Evolutionary conservation across 2,888 invertebrate species (phyloP).

Genomic region (Chymomyza procnemis): DNA sequence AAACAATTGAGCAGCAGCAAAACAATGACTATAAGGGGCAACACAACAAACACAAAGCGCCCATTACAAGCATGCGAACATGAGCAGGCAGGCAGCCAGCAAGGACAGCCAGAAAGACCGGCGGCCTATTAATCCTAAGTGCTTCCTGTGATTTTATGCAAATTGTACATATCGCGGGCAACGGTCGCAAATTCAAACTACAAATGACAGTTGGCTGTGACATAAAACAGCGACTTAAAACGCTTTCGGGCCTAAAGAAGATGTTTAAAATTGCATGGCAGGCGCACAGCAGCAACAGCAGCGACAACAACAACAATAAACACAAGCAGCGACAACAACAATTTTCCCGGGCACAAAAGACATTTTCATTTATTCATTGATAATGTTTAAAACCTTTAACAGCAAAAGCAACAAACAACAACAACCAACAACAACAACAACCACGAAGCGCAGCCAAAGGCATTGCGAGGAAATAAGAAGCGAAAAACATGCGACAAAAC

Average conservation of each 20-base stretch:
- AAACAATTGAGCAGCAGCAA: too few species aligned
- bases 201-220: slow-evolving; percentile 76
- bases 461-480: slow-evolving; percentile 31
- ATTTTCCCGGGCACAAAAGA: slow-evolving; percentile 66
- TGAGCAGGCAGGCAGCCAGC: background rate
- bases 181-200: slow-evolving; percentile 56
- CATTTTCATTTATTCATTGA: slow-evolving; percentile 76
- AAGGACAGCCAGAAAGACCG: too few species aligned
- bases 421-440: slow-evolving; percentile 25
- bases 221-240: slow-evolving; percentile 72
- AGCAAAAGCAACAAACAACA: slow-evolving; percentile 30
- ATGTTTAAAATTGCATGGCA: slow-evolving; percentile 71
- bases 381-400: slow-evolving; percentile 56
- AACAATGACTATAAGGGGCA: background rate
- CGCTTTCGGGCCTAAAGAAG: slow-evolving; percentile 64
- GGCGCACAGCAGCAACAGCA: slow-evolving; percentile 31
- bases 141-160: slow-evolving; percentile 73
- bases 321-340: slow-evolving; percentile 45
- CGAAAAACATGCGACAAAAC: slow-evolving; percentile 75
- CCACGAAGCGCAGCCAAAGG: slow-evolving; percentile 45
- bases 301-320: slow-evolving; percentile 21
- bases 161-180: slow-evolving; percentile 61
- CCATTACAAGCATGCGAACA: background rate
- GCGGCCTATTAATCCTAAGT: slow-evolving; percentile 69
- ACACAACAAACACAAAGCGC: background rate